These are phyloP conservation scores for Rhingia rostrata DNA, from an alignment of 2,888 invertebrate species.

Conservation along the genomic window DNA sequence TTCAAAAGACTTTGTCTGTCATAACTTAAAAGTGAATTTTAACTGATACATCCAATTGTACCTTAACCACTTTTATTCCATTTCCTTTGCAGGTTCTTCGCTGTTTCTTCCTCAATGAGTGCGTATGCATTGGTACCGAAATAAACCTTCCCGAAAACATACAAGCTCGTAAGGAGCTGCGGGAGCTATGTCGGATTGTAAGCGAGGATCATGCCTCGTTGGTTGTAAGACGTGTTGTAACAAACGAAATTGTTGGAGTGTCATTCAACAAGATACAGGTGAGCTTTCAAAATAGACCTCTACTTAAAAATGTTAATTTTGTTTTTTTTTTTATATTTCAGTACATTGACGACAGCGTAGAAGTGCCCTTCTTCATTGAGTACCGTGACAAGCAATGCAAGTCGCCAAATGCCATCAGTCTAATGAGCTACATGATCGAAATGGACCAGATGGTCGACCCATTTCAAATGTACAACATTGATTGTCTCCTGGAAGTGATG, in stretches of 20 bases:
- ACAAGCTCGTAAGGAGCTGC: constrained; percentile 85
- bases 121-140: constrained; percentile 85
- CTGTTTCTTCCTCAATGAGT: constrained; percentile 86
- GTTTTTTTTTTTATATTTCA: constrained; percentile 39
- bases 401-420: constrained; percentile 84
- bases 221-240: constrained; percentile 85
- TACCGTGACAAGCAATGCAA: constrained; percentile 83
- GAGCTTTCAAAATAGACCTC: constrained; percentile 39
- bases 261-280: constrained; percentile 89
- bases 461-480: constrained; percentile 85
- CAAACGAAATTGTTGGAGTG: constrained; percentile 85
- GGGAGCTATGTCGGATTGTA: constrained; percentile 85
- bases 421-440: constrained; percentile 87
- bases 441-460: constrained; percentile 86
- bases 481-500: constrained; percentile 88
- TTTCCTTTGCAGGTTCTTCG: constrained; percentile 79
- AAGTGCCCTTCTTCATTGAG: constrained; percentile 79
- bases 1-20: too few relatives aligned
- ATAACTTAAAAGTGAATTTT: too few relatives aligned
- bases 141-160: constrained; percentile 84
- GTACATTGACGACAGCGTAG: constrained; percentile 77
- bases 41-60: too few relatives aligned
- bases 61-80: neutral
- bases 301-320: neutral
- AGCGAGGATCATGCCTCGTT: constrained; percentile 87